Evolutionary conservation across 2,113 vertebrate species (phyloP), one percentile per base, ranked within the genome.

Genomic region (Perognathus longimembris): DNA sequence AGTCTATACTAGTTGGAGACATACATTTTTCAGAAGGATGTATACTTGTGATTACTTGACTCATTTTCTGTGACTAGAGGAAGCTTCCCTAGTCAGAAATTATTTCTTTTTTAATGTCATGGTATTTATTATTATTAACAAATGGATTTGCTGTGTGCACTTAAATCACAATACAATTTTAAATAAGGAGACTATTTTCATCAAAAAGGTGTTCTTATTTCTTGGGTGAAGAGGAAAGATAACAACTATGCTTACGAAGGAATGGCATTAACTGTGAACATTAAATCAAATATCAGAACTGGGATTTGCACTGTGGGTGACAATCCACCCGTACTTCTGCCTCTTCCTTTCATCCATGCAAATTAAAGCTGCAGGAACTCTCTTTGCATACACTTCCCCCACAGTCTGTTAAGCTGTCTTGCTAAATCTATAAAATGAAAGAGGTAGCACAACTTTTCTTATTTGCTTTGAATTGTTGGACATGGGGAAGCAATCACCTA

Each of bases 381-480:
- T 20, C 73, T 88, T 93, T 92, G 67, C 73, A 24, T 75, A 86
- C 90, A 89, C 2, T 80, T 91, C 45, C 63, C 40, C 18, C 42
- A 88, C 4, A 63, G 30, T 80, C 77, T 87, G 42, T 70, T 76
- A 77, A 90, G 71, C 45, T 40, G 4, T 81, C 40, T 92, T 80
- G 32, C 45, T 74, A 28, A 2, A 21, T 7, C 18, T 90, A 70
- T 66, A 66, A 61, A 50, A 64, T 75, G 70, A 83, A 91, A 69
- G 79, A 85, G 64, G 84, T 88, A 7, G n/a, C 30, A 81, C 22
- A 92, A 83, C 77, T 94, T 30, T 84, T 66, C 30, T 90, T 75
- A 92, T 88, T 90, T 86, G 50, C 42, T 92, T 88, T 90, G 83
- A 90, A 78, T 92, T 89, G 20, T 83, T 86, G 50, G 26, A 21